Percentiles rank a stretch among this genome's conserved stretches.
Evolutionary conservation across 2,113 vertebrate genomes (phyloP).

Genomic region (Malurus melanocephalus): DNA sequence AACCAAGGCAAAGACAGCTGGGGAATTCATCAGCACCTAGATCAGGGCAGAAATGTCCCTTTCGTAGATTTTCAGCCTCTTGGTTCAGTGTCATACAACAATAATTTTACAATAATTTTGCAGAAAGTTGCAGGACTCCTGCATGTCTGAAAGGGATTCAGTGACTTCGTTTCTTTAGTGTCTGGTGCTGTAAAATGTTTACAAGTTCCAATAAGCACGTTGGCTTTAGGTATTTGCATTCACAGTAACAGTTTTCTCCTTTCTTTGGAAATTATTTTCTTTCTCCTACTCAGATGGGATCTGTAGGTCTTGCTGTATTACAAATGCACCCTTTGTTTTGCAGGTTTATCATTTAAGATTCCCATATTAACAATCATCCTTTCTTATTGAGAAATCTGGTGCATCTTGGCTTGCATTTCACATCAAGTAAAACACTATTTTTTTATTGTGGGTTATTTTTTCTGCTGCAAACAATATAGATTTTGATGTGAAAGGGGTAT

Average conservation of each 20-base stretch:
- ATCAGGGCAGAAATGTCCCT: neutral
- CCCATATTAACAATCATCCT: neutral
- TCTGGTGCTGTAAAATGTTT: neutral
- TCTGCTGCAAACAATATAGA: neutral
- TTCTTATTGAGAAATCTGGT: neutral
- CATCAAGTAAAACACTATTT: neutral
- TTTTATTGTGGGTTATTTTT: neutral
- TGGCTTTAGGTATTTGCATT: neutral
- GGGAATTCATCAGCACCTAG: conserved; percentile 44
- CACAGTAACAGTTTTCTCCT: neutral
- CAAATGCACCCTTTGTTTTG: neutral
- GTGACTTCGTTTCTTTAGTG: neutral
- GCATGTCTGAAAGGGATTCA: neutral
- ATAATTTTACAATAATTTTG: neutral
- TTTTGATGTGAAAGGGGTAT: neutral
- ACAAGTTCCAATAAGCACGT: neutral
- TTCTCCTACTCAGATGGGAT: neutral
- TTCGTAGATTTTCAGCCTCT: conserved; percentile 11
- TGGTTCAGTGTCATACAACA: neutral
- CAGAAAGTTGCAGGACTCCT: neutral
- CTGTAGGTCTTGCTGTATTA: neutral
- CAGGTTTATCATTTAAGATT: neutral
- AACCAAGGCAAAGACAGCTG: neutral
- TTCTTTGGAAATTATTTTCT: neutral
- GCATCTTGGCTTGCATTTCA: neutral